phyloP scores from a whole-genome alignment of 2,888 invertebrate species.

The Philereme vetulata region DNA sequence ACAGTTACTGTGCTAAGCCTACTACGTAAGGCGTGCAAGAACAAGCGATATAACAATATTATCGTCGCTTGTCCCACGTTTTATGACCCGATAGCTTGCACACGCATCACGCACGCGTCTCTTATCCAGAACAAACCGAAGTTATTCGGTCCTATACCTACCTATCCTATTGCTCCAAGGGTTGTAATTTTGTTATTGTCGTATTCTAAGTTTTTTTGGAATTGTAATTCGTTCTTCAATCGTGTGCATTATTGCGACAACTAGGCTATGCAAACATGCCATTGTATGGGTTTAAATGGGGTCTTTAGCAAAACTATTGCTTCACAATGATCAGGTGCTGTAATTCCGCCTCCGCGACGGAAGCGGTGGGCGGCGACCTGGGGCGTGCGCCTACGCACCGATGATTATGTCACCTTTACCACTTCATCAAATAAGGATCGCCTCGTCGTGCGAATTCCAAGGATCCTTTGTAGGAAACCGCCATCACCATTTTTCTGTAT shows the following conservation, averaged over 20 bases:
- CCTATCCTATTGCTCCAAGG: too few species aligned
- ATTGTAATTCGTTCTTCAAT: background rate
- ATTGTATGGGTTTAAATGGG: conserved; percentile 38
- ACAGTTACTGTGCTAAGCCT: too few species aligned
- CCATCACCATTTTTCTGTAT: conserved; percentile 34
- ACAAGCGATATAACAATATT: too few species aligned
- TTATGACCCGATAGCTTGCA: too few species aligned
- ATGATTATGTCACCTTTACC: conserved; percentile 75
- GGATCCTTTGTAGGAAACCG: conserved; percentile 45
- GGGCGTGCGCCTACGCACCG: conserved; percentile 68
- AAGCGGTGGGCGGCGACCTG: conserved; percentile 74
- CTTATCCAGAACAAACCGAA: too few species aligned
- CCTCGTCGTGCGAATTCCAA: conserved; percentile 59
- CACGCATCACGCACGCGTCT: too few species aligned
- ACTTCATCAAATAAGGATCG: conserved; percentile 72
- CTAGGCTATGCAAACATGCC: conserved; percentile 13
- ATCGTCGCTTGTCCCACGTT: too few species aligned
- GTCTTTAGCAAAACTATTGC: conserved; percentile 50
- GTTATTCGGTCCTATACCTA: too few species aligned
- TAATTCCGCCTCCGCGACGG: conserved; percentile 73
- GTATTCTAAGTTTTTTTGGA: too few species aligned
- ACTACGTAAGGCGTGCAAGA: too few species aligned
- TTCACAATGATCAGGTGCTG: conserved; percentile 72
- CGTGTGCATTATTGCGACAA: conserved; percentile 13
- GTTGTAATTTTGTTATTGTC: too few species aligned